Conservation (phyloP, 2,797 vertebrate species). For the Poeciliopsis turneri region DNA sequence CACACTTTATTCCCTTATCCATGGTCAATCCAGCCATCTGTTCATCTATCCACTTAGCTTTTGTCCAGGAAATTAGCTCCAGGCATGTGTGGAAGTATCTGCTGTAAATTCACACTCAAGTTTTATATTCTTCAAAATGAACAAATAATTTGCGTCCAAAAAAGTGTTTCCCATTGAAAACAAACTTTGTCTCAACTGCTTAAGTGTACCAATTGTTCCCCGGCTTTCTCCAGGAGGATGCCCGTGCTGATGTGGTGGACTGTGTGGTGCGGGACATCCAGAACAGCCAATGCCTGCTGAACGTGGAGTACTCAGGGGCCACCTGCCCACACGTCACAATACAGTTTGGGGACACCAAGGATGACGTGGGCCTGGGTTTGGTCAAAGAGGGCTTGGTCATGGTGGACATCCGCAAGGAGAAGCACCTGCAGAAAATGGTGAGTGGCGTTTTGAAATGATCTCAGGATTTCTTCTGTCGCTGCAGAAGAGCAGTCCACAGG, state of each 20-base stretch:
- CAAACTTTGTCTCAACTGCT: not conserved
- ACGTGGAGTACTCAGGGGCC: slow-evolving; percentile 88
- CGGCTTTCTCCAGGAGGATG: slow-evolving; percentile 84
- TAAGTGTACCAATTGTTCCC: not conserved
- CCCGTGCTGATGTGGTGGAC: slow-evolving; percentile 92
- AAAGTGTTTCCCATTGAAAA: not conserved
- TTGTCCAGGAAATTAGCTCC: not conserved
- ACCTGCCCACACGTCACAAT: slow-evolving; percentile 90
- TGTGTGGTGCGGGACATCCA: slow-evolving; percentile 94
- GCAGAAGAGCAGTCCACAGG: not conserved
- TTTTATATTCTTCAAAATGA: not conserved
- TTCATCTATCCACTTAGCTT: not conserved
- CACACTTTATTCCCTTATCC: not conserved
- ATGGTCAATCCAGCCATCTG: not conserved
- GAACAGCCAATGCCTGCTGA: slow-evolving; percentile 95
- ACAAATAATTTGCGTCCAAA: not conserved
- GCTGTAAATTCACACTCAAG: not conserved
- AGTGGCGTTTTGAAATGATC: slow-evolving; percentile 17
- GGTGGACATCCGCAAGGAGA: slow-evolving; percentile 95
- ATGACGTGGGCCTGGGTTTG: slow-evolving; percentile 92
- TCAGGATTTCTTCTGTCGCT: not conserved
- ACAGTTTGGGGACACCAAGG: slow-evolving; percentile 93
- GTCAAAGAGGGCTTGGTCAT: slow-evolving; percentile 96
- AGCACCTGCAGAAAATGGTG: slow-evolving; percentile 95
- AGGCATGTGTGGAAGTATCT: not conserved